These are phyloP conservation scores for Oreochromis spilurus DNA, from an alignment of 2,113 vertebrate genomes.

Conservation along the genomic window DNA sequence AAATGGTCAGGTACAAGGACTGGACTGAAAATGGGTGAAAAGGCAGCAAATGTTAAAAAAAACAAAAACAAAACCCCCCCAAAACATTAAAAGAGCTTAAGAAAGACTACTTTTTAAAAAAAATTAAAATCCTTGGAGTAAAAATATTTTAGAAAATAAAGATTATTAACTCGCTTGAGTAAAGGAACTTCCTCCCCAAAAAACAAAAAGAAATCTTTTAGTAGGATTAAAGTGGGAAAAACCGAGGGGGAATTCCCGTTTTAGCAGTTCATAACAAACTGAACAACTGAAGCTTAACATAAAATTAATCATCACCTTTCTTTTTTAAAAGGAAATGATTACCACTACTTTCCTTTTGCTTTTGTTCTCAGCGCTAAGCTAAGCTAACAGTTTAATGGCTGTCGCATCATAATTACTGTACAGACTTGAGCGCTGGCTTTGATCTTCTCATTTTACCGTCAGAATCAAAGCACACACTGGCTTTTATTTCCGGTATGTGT, in stretches of 20 bases:
- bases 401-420: not conserved
- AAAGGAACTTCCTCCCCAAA: not conserved
- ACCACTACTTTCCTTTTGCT: not conserved
- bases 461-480: not conserved
- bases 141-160: not conserved
- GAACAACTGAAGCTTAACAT: not conserved
- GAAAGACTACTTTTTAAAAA: not conserved
- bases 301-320: not conserved
- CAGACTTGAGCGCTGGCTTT: not conserved
- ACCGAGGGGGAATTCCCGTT: not conserved
- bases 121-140: not conserved
- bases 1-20: not conserved
- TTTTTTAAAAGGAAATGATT: not conserved
- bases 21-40: not conserved
- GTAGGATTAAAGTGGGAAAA: not conserved
- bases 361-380: not conserved
- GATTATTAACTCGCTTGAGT: not conserved
- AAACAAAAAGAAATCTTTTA: not conserved
- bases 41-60: not conserved
- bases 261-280: not conserved
- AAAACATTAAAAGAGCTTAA: not conserved
- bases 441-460: not conserved
- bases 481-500: not conserved
- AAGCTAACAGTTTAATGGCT: not conserved
- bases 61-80: no score